These are phyloP conservation scores for Brachionus calyciflorus DNA, from an alignment of 1,140 invertebrate genomes.

Conservation along the genomic window DNA sequence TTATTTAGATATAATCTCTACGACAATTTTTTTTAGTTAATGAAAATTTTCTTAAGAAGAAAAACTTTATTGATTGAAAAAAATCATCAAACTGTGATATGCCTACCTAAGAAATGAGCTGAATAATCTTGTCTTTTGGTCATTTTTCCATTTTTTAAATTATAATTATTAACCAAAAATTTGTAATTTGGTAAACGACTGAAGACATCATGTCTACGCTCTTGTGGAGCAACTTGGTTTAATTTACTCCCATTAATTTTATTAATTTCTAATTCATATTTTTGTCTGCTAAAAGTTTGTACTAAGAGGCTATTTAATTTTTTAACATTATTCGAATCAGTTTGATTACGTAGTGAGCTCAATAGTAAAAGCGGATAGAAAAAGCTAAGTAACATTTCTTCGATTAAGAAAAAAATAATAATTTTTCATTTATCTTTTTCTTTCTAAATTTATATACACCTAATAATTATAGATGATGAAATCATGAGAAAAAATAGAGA, in stretches of 20 bases:
- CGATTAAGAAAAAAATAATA: no score
- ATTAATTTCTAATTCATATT: not conserved
- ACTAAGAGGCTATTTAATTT: not conserved
- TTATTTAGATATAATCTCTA: no score
- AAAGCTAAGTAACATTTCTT: conserved; percentile 23
- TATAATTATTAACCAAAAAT: not conserved
- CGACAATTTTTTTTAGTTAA: no score
- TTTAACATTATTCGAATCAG: not conserved
- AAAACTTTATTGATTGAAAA: no score
- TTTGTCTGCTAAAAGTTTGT: not conserved
- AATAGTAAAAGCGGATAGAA: conserved; percentile 21
- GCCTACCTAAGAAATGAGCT: no score
- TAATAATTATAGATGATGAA: no score
- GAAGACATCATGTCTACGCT: not conserved
- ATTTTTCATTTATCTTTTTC: no score
- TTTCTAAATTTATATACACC: no score
- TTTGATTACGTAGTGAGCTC: conserved; percentile 22
- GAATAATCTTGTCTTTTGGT: no score
- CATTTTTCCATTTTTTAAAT: not conserved
- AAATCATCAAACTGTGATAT: no score
- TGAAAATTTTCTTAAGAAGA: no score
- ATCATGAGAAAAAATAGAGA: no score
- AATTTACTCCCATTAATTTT: not conserved
- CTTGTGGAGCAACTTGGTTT: not conserved
- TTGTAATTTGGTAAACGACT: conserved; percentile 7